Conservation (phyloP, 1,140 invertebrate genomes). For the Copidosoma floridanum region DNA sequence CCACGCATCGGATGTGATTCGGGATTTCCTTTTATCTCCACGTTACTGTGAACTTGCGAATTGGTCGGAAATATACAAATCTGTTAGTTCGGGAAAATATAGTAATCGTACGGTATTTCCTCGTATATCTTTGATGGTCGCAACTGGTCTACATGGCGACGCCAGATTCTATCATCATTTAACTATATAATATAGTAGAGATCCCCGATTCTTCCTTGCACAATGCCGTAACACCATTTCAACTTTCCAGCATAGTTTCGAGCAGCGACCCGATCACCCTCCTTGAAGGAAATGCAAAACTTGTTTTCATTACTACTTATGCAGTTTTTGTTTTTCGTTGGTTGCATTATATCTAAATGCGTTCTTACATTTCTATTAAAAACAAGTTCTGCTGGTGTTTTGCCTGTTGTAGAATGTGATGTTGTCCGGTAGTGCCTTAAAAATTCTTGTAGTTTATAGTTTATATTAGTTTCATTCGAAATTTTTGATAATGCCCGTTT, state of each 20-base stretch:
- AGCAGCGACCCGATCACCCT: background rate
- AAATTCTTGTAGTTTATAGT: conserved; percentile 25
- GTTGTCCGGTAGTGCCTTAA: conserved; percentile 26
- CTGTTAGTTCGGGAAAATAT: too few relatives aligned
- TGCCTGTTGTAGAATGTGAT: conserved; percentile 21
- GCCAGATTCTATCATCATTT: background rate
- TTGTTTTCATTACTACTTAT: background rate
- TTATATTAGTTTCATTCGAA: background rate
- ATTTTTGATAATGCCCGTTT: conserved; percentile 29
- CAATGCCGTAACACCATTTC: conserved; percentile 20
- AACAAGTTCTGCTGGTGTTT: conserved; percentile 18
- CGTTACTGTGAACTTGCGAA: too few relatives aligned
- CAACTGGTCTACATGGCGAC: background rate
- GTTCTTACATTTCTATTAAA: conserved; percentile 12
- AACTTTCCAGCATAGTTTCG: background rate
- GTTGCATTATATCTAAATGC: conserved; percentile 14
- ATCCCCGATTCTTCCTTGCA: background rate
- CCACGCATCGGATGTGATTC: too few relatives aligned
- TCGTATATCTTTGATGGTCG: background rate
- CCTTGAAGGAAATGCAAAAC: background rate
- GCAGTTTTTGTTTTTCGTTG: background rate
- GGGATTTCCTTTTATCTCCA: too few relatives aligned
- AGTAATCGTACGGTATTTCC: too few relatives aligned
- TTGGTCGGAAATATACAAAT: too few relatives aligned
- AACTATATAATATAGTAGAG: background rate